These are phyloP conservation scores for Varecia variegata DNA, from an alignment of 2,797 vertebrate genomes.

Conservation along the genomic window DNA sequence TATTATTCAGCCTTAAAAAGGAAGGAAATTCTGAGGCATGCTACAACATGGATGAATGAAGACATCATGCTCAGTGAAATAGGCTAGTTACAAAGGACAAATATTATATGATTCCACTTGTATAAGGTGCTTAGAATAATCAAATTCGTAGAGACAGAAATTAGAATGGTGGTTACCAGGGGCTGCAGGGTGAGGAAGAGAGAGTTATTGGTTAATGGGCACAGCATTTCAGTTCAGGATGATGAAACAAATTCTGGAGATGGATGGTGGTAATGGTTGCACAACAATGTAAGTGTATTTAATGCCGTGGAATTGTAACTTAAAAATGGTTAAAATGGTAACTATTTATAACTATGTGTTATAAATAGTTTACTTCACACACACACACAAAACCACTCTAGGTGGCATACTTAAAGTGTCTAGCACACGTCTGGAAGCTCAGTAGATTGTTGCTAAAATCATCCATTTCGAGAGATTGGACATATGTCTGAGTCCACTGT, in stretches of 20 bases:
- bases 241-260: neutral
- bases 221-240: neutral
- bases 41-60: neutral
- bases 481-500: neutral
- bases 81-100: neutral
- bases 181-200: rapidly evolving
- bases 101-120: neutral
- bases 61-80: neutral
- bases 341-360: no score
- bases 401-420: neutral
- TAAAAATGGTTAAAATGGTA: neutral
- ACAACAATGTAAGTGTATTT: neutral
- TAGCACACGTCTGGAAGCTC: neutral
- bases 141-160: neutral
- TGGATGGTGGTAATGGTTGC: neutral
- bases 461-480: neutral
- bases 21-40: neutral
- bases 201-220: neutral
- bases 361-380: neutral
- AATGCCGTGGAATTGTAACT: neutral
- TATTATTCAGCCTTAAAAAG: neutral
- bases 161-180: neutral
- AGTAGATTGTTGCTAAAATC: neutral
- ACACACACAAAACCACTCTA: neutral
- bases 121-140: neutral